These are phyloP conservation scores for Sebastes goodei DNA, from an alignment of 2,797 vertebrate species.

Conservation along the genomic window DNA sequence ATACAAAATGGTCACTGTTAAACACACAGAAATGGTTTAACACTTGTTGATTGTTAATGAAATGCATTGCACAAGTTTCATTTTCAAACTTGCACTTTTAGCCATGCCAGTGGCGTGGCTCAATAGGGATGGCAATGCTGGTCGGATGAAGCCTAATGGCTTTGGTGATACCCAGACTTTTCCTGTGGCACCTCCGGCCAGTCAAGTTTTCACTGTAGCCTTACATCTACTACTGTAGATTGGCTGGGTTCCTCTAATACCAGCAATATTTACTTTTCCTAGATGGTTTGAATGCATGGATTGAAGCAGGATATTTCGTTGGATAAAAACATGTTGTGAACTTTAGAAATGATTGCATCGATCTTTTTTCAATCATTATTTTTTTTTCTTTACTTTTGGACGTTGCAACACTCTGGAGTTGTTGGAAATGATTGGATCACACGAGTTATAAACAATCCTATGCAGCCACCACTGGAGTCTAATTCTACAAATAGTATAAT, in stretches of 20 bases:
- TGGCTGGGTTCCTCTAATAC: neutral
- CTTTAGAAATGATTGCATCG: neutral
- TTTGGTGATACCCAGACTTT: too few species aligned
- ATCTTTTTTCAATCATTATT: neutral
- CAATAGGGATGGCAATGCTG: too few species aligned
- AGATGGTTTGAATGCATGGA: neutral
- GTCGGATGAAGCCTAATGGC: too few species aligned
- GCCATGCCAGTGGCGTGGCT: too few species aligned
- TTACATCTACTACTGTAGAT: neutral
- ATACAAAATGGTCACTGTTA: neutral
- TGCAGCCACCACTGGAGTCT: too few species aligned
- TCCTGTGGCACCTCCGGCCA: too few species aligned
- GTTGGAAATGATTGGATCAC: too few species aligned
- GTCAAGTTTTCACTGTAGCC: neutral
- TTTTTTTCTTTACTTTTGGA: neutral
- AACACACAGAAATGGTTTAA: neutral
- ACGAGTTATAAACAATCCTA: too few species aligned
- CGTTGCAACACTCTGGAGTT: rapidly evolving
- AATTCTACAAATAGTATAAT: too few species aligned
- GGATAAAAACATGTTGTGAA: neutral
- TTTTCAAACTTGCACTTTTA: neutral
- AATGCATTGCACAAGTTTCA: neutral
- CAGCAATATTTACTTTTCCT: neutral
- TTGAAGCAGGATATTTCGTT: neutral
- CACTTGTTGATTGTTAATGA: neutral